Percentiles rank a stretch among this genome's conserved stretches.
These are phyloP conservation scores for Chloroceryle inda DNA, from an alignment of 2,797 vertebrate genomes.

Conservation along the genomic window DNA sequence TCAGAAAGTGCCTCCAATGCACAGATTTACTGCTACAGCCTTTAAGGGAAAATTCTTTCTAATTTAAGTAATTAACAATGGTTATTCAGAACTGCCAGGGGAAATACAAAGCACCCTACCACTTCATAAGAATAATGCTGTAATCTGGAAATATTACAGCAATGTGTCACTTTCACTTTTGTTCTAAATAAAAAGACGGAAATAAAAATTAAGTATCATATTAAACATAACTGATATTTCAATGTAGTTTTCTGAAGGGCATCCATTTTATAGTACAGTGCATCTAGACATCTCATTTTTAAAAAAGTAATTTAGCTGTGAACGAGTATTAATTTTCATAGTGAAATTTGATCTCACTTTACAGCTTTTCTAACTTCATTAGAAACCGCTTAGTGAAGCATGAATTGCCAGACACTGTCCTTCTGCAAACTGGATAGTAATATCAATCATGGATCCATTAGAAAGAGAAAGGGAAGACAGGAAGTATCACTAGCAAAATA, in stretches of 20 bases:
- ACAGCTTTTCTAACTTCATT: constrained; percentile 59
- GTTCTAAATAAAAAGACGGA: constrained; percentile 46
- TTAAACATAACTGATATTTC: neutral
- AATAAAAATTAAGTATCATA: constrained; percentile 37
- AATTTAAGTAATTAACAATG: neutral
- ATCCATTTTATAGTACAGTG: neutral
- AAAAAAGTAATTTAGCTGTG: neutral
- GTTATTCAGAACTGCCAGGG: neutral
- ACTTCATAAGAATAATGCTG: constrained; percentile 1
- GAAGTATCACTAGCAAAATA: neutral
- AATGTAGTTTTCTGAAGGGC: neutral
- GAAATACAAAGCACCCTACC: neutral
- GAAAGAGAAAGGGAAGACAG: neutral
- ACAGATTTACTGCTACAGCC: neutral
- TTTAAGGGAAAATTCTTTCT: neutral
- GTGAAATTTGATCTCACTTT: constrained; percentile 43
- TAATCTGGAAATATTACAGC: neutral
- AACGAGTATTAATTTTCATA: constrained; percentile 43
- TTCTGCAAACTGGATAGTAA: constrained; percentile 10
- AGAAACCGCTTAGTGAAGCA: constrained; percentile 28
- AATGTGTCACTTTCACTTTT: constrained; percentile 25
- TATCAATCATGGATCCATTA: constrained; percentile 17
- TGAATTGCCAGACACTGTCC: neutral
- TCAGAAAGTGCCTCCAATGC: neutral
- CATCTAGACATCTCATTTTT: neutral